Percentiles rank a stretch among this genome's conserved stretches.
Conservation (phyloP, 2,113 vertebrate species). For the Narcine bancroftii region DNA sequence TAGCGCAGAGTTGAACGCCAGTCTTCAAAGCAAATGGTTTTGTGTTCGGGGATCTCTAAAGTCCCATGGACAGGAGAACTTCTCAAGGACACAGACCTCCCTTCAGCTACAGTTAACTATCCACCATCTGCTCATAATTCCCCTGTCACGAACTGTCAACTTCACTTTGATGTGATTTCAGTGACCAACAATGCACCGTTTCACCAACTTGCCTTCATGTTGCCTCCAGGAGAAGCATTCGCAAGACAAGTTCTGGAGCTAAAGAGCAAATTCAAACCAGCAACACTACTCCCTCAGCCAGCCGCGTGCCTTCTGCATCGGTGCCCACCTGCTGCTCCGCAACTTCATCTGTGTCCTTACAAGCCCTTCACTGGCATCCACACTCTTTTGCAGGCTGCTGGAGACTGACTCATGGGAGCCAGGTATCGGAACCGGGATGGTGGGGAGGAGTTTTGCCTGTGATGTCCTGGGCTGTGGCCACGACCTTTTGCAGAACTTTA, state of each 20-base stretch:
- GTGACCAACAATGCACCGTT: not conserved
- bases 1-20: not conserved
- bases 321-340: too few species aligned
- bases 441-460: too few species aligned
- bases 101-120: not conserved
- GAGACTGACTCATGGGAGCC: too few species aligned
- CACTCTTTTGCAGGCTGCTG: too few species aligned
- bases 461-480: too few species aligned
- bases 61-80: not conserved
- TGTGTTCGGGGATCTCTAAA: not conserved
- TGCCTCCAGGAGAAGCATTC: not conserved
- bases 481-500: too few species aligned
- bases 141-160: not conserved
- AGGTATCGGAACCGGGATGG: too few species aligned
- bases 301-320: too few species aligned
- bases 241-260: not conserved
- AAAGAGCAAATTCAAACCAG: not conserved
- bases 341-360: not conserved
- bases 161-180: not conserved
- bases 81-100: constrained; percentile 13
- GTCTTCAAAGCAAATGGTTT: not conserved
- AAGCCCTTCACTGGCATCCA: not conserved
- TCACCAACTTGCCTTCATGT: not conserved
- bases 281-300: not conserved
- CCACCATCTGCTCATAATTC: not conserved